Conservation (phyloP, 1,140 invertebrate species). For the Drosophila elegans region DNA sequence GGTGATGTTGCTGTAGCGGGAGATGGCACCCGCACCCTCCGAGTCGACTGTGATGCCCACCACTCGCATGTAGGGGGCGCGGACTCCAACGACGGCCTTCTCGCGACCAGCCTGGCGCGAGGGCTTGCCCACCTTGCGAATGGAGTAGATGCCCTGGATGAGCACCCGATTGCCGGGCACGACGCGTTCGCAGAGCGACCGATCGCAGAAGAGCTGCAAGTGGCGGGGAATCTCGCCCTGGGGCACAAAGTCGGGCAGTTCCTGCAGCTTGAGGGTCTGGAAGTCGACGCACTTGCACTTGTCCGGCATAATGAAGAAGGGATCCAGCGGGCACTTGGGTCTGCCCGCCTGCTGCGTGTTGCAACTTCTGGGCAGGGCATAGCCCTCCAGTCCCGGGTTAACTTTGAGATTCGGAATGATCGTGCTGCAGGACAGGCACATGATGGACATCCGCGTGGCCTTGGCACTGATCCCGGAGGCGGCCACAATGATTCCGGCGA, state of each 20-base stretch:
- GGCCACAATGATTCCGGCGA: conserved; percentile 97
- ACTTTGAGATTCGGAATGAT: conserved; percentile 95
- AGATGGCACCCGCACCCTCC: conserved; percentile 90
- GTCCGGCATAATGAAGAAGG: conserved; percentile 98
- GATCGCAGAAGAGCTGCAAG: conserved; percentile 97
- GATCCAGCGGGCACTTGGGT: conserved; percentile 97
- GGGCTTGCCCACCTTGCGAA: conserved; percentile 93
- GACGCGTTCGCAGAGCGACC: conserved; percentile 97
- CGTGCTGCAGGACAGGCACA: conserved; percentile 97
- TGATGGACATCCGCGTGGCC: conserved; percentile 97
- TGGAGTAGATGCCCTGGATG: conserved; percentile 98
- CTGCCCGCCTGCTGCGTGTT: conserved; percentile 95
- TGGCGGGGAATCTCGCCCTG: conserved; percentile 99
- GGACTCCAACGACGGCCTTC: conserved; percentile 95
- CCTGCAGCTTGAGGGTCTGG: conserved; percentile 96
- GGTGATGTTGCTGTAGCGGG: conserved; percentile 86
- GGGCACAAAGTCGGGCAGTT: conserved; percentile 97
- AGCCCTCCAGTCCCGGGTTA: conserved; percentile 98
- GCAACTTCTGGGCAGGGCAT: conserved; percentile 97
- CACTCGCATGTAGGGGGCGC: conserved; percentile 97
- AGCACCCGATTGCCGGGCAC: conserved; percentile 98
- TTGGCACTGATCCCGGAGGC: conserved; percentile 97
- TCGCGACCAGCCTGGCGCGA: conserved; percentile 89
- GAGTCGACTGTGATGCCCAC: conserved; percentile 95
- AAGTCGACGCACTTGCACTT: conserved; percentile 98